Conservation (phyloP, 1,140 invertebrate species). For the Zophobas atratus region DNA sequence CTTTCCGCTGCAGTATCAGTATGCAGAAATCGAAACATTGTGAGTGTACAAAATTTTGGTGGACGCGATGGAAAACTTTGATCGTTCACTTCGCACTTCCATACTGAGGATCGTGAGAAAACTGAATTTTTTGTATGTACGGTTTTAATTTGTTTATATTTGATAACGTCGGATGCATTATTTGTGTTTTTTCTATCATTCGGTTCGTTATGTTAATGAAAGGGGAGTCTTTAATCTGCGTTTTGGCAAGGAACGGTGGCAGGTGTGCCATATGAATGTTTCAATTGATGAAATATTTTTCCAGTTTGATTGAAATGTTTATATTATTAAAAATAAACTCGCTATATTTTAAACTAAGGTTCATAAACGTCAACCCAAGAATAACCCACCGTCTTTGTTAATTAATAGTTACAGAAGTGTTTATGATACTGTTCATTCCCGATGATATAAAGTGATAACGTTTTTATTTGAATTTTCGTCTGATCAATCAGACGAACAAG, state of each 20-base stretch:
- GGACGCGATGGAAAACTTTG: background rate
- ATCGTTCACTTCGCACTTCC: background rate
- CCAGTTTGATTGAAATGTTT: conserved; percentile 35
- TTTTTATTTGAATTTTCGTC: no score
- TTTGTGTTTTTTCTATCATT: background rate
- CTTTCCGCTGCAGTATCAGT: no score
- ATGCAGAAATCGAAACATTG: no score
- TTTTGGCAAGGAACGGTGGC: conserved; percentile 10
- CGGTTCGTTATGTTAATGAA: background rate
- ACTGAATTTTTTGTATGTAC: conserved; percentile 29
- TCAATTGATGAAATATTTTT: conserved; percentile 41
- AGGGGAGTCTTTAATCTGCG: conserved; percentile 21
- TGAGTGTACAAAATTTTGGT: background rate
- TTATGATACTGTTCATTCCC: background rate
- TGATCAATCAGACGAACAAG: no score
- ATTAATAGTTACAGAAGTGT: background rate
- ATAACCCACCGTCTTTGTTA: conserved; percentile 1
- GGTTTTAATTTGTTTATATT: conserved; percentile 4
- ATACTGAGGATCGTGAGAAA: background rate
- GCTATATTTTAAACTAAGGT: conserved; percentile 15
- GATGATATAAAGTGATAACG: no score
- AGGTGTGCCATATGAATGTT: conserved; percentile 35
- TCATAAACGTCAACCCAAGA: conserved; percentile 22
- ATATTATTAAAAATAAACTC: conserved; percentile 40
- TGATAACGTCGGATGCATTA: background rate